phyloP scores from a whole-genome alignment of 1,140 invertebrate species.

The Microplitis demolitor region DNA sequence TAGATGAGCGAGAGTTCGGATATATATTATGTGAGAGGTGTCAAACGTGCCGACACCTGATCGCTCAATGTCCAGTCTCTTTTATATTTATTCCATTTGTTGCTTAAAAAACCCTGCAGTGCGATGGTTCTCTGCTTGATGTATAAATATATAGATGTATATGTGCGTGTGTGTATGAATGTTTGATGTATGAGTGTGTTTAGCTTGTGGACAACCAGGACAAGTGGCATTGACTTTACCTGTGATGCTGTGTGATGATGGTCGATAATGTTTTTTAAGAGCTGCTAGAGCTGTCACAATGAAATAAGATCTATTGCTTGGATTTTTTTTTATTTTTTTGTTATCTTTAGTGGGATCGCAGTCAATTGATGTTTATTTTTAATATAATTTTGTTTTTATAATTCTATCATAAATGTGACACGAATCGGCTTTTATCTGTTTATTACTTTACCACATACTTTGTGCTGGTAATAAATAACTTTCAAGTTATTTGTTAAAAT shows the following conservation, averaged over 20 bases:
- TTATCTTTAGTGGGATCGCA: too few relatives aligned
- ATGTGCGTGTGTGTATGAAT: too few relatives aligned
- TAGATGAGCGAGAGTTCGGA: neutral
- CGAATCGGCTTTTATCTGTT: too few relatives aligned
- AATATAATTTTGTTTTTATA: too few relatives aligned
- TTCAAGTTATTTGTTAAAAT: too few relatives aligned
- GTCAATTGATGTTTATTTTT: too few relatives aligned
- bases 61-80: constrained; percentile 33
- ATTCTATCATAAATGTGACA: too few relatives aligned
- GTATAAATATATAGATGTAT: neutral
- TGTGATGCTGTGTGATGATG: too few relatives aligned
- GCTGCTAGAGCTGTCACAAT: neutral
- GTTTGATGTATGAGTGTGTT: constrained; percentile 4
- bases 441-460: too few relatives aligned
- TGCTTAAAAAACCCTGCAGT: constrained; percentile 4
- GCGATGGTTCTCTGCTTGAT: constrained; percentile 5
- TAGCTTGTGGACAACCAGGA: constrained; percentile 13
- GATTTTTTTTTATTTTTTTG: neutral
- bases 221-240: constrained; percentile 22
- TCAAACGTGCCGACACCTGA: constrained; percentile 50
- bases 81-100: constrained; percentile 12
- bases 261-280: too few relatives aligned
- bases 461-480: too few relatives aligned
- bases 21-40: constrained; percentile 32
- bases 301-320: constrained; percentile 3